Conservation (phyloP, 2,888 invertebrate genomes). For the Charanyca ferruginea region DNA sequence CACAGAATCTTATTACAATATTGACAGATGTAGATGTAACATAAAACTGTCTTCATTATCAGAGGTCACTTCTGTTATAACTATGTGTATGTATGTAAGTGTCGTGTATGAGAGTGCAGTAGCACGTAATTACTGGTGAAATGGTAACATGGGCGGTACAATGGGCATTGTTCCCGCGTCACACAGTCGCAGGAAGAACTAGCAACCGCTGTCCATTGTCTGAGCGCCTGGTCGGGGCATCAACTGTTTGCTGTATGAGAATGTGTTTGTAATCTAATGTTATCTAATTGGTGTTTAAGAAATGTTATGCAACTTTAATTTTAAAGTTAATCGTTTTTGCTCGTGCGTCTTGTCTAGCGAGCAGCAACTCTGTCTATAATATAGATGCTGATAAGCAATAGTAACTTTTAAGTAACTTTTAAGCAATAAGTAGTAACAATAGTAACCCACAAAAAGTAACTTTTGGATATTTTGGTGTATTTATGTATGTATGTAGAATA, state of each 20-base stretch:
- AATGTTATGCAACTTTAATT: constrained; percentile 30
- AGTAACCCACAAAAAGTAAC: too few species aligned
- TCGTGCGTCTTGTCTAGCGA: not conserved
- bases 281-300: constrained; percentile 41
- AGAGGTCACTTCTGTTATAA: constrained; percentile 48
- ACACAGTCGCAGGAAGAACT: constrained; percentile 71
- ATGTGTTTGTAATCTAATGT: constrained; percentile 54
- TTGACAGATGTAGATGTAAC: too few species aligned
- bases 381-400: too few species aligned
- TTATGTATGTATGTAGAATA: too few species aligned
- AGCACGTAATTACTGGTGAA: constrained; percentile 80
- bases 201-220: constrained; percentile 77
- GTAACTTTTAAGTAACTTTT: too few species aligned
- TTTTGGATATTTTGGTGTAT: too few species aligned
- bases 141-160: constrained; percentile 81
- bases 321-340: not conserved
- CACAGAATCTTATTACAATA: constrained; percentile 2
- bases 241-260: constrained; percentile 45
- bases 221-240: constrained; percentile 67
- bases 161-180: constrained; percentile 82
- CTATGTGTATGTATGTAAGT: constrained; percentile 26
- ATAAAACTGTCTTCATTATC: constrained; percentile 36
- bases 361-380: not conserved
- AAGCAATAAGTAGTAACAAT: too few species aligned
- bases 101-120: constrained; percentile 58